Conservation (phyloP, 1,140 invertebrate genomes). For the Brachionus angularis region DNA sequence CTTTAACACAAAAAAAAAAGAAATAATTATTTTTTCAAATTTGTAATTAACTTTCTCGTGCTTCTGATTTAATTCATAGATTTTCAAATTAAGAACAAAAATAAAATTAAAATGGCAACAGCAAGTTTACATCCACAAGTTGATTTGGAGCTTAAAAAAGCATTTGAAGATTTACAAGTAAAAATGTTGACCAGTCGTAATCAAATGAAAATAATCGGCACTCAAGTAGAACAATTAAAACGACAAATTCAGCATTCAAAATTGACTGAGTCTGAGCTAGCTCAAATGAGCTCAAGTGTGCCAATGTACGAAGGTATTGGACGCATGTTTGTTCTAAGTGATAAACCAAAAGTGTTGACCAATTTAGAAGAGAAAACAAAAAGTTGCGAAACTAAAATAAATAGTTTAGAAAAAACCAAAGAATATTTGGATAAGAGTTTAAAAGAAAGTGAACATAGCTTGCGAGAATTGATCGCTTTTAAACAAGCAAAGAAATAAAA, state of each 20-base stretch:
- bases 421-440: conserved; percentile 38
- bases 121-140: conserved; percentile 23
- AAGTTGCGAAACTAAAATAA: conserved; percentile 8
- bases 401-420: conserved; percentile 11
- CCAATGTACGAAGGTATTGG: conserved; percentile 42
- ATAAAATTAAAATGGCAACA: conserved; percentile 12
- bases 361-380: conserved; percentile 29
- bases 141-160: conserved; percentile 42
- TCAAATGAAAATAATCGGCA: conserved; percentile 37
- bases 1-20: neutral
- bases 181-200: conserved; percentile 37
- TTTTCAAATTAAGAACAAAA: neutral
- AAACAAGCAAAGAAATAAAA: conserved; percentile 37
- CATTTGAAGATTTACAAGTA: conserved; percentile 39
- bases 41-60: neutral
- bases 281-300: neutral
- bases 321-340: conserved; percentile 42
- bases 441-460: conserved; percentile 37
- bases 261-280: conserved; percentile 30
- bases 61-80: neutral
- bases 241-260: conserved; percentile 43
- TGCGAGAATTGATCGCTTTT: conserved; percentile 16
- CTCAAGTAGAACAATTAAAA: conserved; percentile 43
- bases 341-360: conserved; percentile 15
- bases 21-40: neutral